Evolutionary conservation across 2,888 invertebrate species (phyloP).

Genomic region (Tipula lateralis): DNA sequence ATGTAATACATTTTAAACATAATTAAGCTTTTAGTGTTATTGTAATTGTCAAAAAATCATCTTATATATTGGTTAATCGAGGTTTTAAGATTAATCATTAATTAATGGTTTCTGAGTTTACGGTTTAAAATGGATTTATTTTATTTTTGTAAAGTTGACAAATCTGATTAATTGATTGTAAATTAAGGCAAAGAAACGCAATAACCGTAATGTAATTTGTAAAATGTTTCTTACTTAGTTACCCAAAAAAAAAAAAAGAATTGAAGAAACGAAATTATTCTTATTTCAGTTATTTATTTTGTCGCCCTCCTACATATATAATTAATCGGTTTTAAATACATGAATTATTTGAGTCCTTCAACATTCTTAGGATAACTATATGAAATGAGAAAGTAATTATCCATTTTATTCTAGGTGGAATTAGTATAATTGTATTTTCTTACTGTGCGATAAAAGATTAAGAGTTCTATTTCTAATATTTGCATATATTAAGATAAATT

Average conservation of each 20-base stretch:
- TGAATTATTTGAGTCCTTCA: neutral
- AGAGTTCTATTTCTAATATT: neutral
- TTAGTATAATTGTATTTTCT: neutral
- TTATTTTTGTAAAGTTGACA: neutral
- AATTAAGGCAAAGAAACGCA: neutral
- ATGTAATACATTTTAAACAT: neutral
- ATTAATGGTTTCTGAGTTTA: neutral
- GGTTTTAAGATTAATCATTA: neutral
- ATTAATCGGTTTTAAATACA: neutral
- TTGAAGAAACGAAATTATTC: neutral
- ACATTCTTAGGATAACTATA: neutral
- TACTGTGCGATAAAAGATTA: neutral
- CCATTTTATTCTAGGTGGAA: neutral
- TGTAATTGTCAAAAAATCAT: neutral
- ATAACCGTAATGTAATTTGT: constrained; percentile 24
- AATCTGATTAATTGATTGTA: neutral
- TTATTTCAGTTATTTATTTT: neutral
- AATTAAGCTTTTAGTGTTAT: neutral
- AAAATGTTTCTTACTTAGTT: neutral
- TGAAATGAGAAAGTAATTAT: neutral
- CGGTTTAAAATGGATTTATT: neutral
- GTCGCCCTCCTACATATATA: neutral
- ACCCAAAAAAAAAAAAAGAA: neutral
- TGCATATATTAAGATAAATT: neutral
- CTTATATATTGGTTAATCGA: neutral